These are phyloP conservation scores for Taphrorychus bicolor DNA, from an alignment of 2,888 invertebrate species.

Conservation along the genomic window DNA sequence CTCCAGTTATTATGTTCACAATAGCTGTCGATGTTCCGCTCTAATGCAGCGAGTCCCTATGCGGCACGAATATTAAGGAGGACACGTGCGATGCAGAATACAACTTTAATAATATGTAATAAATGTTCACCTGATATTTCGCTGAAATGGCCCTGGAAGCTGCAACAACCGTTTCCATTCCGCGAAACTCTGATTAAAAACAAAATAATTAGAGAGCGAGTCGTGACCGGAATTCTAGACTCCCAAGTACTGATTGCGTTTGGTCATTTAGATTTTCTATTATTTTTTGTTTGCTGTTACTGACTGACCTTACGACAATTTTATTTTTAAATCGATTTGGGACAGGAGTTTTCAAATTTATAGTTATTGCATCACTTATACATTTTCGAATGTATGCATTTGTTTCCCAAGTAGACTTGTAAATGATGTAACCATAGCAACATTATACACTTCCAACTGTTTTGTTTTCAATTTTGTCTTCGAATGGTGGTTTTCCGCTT, in stretches of 20 bases:
- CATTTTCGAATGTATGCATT: too few relatives aligned
- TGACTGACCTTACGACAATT: too few relatives aligned
- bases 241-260: conserved; percentile 13
- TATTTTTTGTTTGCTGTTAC: too few relatives aligned
- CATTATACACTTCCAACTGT: too few relatives aligned
- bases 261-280: background rate
- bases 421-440: too few relatives aligned
- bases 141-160: conserved; percentile 36
- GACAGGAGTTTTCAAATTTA: background rate
- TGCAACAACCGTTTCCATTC: conserved; percentile 36
- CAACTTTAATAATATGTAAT: conserved; percentile 45
- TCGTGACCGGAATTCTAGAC: conserved; percentile 30
- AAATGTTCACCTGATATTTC: conserved; percentile 43
- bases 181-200: conserved; percentile 37
- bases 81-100: conserved; percentile 42
- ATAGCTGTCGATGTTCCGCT: conserved; percentile 34
- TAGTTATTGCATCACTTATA: too few relatives aligned
- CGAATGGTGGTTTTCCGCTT: too few relatives aligned
- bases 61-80: conserved; percentile 44
- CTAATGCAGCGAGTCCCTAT: conserved; percentile 20
- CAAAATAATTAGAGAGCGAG: conserved; percentile 36
- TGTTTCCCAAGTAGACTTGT: too few relatives aligned
- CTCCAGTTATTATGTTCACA: conserved; percentile 3
- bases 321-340: background rate
- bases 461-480: too few relatives aligned